A percentile compares a stretch with the other conserved stretches of the same genome.
These are phyloP conservation scores for Alauda arvensis DNA, from an alignment of 2,797 vertebrate genomes.

Conservation along the genomic window DNA sequence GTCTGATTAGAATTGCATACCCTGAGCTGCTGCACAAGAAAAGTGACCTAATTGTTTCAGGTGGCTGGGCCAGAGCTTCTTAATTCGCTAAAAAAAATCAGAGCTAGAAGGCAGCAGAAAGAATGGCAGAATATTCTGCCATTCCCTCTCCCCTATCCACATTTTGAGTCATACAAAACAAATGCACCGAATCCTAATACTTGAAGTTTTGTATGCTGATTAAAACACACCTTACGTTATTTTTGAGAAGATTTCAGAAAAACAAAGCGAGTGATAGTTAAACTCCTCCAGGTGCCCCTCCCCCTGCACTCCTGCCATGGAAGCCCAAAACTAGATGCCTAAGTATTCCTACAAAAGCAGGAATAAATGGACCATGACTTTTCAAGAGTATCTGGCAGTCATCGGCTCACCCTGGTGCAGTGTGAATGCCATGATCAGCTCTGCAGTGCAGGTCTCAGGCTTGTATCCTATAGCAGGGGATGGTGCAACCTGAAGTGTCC, in stretches of 20 bases:
- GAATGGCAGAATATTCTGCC: neutral
- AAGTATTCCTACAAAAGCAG: neutral
- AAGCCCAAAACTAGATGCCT: neutral
- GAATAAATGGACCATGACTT: neutral
- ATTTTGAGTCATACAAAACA: neutral
- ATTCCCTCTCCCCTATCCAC: neutral
- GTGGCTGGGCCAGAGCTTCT: neutral
- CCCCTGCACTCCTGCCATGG: fast-evolving
- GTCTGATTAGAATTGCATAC: neutral
- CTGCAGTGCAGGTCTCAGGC: neutral
- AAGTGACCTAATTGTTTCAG: neutral
- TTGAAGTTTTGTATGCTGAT: neutral
- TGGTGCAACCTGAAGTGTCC: neutral
- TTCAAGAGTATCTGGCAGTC: neutral
- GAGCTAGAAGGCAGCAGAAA: neutral
- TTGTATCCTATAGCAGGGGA: fast-evolving
- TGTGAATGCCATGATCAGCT: neutral
- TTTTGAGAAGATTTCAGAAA: neutral
- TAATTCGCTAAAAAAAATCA: neutral
- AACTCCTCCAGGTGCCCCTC: neutral
- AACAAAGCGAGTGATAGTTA: neutral
- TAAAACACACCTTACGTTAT: neutral
- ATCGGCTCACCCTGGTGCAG: neutral
- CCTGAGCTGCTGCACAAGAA: neutral
- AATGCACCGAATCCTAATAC: neutral